Evolutionary conservation across 2,888 invertebrate genomes (phyloP).

Genomic region (Drosophila mayaguana): DNA sequence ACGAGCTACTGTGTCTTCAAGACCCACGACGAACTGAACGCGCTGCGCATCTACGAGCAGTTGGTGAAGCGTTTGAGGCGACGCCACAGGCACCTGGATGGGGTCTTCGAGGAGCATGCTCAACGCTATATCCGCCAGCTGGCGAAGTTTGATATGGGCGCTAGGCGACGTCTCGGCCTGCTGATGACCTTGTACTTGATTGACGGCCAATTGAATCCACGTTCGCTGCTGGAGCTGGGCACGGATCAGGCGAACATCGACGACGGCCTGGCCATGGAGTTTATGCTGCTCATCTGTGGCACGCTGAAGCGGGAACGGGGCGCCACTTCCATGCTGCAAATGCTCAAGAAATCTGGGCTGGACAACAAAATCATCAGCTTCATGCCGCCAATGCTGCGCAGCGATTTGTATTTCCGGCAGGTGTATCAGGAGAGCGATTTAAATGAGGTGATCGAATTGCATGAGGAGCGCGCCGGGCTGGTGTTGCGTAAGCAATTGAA

Average conservation of each 20-base stretch:
- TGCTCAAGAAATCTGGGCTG: constrained; percentile 24
- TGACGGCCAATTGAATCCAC: constrained; percentile 23
- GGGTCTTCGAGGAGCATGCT: constrained; percentile 20
- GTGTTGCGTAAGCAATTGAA: constrained; percentile 8
- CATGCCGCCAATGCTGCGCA: constrained; percentile 48
- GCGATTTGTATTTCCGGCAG: constrained; percentile 37
- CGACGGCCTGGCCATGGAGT: constrained; percentile 29
- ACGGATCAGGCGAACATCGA: constrained; percentile 20
- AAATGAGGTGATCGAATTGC: constrained; percentile 32
- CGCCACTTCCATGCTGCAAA: constrained; percentile 21
- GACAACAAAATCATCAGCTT: constrained; percentile 35
- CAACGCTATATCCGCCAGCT: constrained; percentile 17
- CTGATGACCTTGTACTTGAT: constrained; percentile 26
- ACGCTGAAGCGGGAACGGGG: constrained; percentile 25
- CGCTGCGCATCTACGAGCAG: constrained; percentile 36
- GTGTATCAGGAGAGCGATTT: constrained; percentile 32
- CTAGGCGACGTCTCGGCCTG: constrained; percentile 18
- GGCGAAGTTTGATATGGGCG: constrained; percentile 11
- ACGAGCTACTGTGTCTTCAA: constrained; percentile 35
- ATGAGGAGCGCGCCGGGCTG: constrained; percentile 26
- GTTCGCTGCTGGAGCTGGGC: constrained; percentile 14
- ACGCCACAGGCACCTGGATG: constrained; percentile 24
- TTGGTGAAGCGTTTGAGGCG: constrained; percentile 30
- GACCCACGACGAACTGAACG: constrained; percentile 18
- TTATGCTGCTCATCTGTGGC: constrained; percentile 30